Conservation (phyloP, 2,888 invertebrate species). For the Agriopis aurantiaria region DNA sequence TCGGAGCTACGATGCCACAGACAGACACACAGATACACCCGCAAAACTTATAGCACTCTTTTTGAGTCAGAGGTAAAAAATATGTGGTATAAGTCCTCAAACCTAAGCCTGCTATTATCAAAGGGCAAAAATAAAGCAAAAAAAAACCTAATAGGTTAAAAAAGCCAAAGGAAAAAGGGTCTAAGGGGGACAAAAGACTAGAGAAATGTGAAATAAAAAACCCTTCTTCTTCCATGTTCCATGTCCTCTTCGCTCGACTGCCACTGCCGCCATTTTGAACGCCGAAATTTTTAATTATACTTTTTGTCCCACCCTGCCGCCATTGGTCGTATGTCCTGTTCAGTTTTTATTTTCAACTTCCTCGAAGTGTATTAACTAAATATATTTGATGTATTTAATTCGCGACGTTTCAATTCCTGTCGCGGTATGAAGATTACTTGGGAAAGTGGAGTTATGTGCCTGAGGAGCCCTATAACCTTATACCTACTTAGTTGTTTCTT, state of each 20-base stretch:
- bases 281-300: conserved; percentile 42
- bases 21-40: too few species aligned
- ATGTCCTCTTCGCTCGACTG: conserved; percentile 34
- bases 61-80: too few species aligned
- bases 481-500: too few species aligned
- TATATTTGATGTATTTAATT: conserved; percentile 58
- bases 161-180: too few species aligned
- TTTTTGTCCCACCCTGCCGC: conserved; percentile 39
- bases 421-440: conserved; percentile 46
- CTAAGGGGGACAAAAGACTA: too few species aligned
- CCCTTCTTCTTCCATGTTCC: background rate
- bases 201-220: too few species aligned
- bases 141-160: too few species aligned
- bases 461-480: conserved; percentile 4
- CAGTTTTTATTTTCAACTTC: conserved; percentile 51
- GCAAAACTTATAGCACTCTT: too few species aligned
- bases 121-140: too few species aligned
- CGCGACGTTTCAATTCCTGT: conserved; percentile 54
- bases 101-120: too few species aligned
- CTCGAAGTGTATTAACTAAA: conserved; percentile 54
- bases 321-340: conserved; percentile 20
- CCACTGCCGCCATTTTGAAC: conserved; percentile 29
- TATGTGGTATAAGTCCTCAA: too few species aligned
- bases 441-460: conserved; percentile 34
- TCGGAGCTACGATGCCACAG: too few species aligned